phyloP scores from a whole-genome alignment of 2,113 vertebrate species.

The Natator depressus region DNA sequence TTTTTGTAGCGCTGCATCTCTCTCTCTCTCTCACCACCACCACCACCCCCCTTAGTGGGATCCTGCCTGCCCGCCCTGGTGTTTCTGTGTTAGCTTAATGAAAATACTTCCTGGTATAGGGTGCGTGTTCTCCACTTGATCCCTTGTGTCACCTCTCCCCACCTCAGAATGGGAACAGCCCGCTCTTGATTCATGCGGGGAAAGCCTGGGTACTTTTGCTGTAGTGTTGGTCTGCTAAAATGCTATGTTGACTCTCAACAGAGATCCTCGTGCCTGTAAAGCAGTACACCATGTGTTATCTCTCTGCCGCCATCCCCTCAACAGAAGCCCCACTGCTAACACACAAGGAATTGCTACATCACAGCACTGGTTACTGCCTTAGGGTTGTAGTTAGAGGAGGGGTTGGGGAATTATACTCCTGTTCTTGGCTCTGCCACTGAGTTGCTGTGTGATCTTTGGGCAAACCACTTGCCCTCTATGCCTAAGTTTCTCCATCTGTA shows the following conservation, averaged over 20 bases:
- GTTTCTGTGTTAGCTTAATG: background rate
- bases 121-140: background rate
- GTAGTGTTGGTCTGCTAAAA: background rate
- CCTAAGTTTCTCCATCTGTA: background rate
- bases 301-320: background rate
- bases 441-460: background rate
- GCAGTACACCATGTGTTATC: background rate
- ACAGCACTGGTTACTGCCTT: background rate
- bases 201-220: background rate
- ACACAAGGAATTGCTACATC: background rate
- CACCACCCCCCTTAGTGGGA: too few relatives aligned
- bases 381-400: background rate
- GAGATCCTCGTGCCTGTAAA: fast-evolving
- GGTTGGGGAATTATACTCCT: background rate
- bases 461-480: background rate
- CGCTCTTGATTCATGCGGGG: background rate
- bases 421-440: background rate
- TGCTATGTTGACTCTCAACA: background rate
- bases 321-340: background rate
- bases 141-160: background rate
- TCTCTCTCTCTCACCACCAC: too few relatives aligned
- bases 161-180: background rate
- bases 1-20: conserved; percentile 50
- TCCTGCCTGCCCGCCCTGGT: background rate
- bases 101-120: background rate